A percentile compares a stretch with the other conserved stretches of the same genome.
Evolutionary conservation across 2,888 invertebrate species (phyloP).

Genomic region (Andricus quercusramuli): DNA sequence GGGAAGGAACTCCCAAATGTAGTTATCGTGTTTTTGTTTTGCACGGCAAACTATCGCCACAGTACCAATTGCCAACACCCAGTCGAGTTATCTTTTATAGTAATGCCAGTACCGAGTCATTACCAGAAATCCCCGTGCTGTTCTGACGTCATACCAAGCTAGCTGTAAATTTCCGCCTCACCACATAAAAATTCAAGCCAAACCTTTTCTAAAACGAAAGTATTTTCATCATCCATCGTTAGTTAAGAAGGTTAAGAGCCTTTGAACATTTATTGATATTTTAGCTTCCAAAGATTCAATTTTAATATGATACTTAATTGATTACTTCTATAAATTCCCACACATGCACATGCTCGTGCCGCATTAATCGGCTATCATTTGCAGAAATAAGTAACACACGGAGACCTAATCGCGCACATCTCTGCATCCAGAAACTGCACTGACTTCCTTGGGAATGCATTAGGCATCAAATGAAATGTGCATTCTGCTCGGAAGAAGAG

Average conservation of each 20-base stretch:
- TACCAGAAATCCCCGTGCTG: background rate
- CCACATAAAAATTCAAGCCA: background rate
- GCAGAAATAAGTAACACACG: background rate
- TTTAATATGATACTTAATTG: conserved; percentile 5
- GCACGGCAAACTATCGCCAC: too few relatives aligned
- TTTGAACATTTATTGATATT: background rate
- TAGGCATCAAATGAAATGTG: background rate
- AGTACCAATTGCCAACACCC: too few relatives aligned
- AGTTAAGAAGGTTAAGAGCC: background rate
- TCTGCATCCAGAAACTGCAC: background rate
- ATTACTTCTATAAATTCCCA: background rate
- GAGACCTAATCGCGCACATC: background rate
- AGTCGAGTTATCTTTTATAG: too few relatives aligned
- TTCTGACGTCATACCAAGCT: background rate
- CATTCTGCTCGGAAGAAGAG: background rate
- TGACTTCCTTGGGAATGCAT: background rate
- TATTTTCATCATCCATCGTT: background rate
- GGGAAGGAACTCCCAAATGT: too few relatives aligned
- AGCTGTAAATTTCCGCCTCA: background rate
- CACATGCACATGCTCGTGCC: background rate
- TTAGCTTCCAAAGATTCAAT: background rate
- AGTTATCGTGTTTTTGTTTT: too few relatives aligned
- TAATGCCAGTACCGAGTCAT: background rate
- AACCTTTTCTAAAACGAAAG: background rate
- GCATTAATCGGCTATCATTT: background rate